Conservation (phyloP, 2,113 vertebrate genomes). For the Numida meleagris region DNA sequence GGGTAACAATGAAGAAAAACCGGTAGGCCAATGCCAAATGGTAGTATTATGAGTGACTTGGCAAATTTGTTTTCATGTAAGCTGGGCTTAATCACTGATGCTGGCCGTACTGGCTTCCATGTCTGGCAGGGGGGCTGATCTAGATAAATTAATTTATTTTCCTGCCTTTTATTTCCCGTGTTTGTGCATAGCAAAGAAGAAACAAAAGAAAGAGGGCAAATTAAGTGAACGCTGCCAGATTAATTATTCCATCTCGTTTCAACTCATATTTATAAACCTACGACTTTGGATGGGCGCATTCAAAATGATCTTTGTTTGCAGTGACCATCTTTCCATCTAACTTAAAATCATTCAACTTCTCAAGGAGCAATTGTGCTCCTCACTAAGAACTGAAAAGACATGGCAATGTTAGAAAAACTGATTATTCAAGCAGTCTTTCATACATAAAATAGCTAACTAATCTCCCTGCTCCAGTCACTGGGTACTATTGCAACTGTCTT, state of each 20-base stretch:
- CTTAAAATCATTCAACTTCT: slow-evolving; percentile 55
- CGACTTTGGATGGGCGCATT: slow-evolving; percentile 13
- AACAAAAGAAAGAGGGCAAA: not conserved
- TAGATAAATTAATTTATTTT: slow-evolving; percentile 17
- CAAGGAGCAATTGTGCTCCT: slow-evolving; percentile 43
- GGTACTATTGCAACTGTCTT: not conserved
- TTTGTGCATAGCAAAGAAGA: not conserved
- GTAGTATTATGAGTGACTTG: not conserved
- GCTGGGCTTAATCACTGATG: not conserved
- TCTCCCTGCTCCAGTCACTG: slow-evolving; percentile 12
- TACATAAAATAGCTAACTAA: slow-evolving; percentile 25
- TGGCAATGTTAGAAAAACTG: slow-evolving; percentile 51
- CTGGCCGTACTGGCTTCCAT: not conserved
- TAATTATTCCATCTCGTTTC: slow-evolving; percentile 33
- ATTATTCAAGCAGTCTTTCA: slow-evolving; percentile 44
- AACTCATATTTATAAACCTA: slow-evolving; percentile 26
- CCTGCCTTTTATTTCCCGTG: not conserved
- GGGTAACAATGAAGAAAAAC: not conserved
- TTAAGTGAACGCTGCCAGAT: slow-evolving; percentile 23
- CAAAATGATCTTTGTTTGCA: slow-evolving; percentile 12
- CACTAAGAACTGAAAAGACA: slow-evolving; percentile 41
- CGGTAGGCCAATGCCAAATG: not conserved
- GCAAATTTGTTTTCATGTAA: slow-evolving; percentile 17
- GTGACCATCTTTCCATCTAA: slow-evolving; percentile 46
- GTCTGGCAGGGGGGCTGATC: not conserved